These are phyloP conservation scores for Noctua fimbriata DNA, from an alignment of 2,888 invertebrate species.

Conservation along the genomic window DNA sequence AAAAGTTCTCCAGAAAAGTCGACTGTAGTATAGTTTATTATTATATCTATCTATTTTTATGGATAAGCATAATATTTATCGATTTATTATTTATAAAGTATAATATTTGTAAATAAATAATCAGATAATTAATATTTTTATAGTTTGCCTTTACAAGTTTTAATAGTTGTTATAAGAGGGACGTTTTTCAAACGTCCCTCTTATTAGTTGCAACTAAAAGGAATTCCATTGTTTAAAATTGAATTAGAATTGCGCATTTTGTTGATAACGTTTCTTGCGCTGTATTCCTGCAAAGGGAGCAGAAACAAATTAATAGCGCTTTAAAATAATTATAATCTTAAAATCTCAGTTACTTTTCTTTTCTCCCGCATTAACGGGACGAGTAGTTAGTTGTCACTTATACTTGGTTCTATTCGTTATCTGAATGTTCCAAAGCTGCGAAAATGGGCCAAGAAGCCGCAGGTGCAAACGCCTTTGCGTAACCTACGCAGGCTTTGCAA, in stretches of 20 bases:
- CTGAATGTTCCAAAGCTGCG: slow-evolving; percentile 49
- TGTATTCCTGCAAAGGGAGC: slow-evolving; percentile 3
- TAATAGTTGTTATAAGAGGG: slow-evolving; percentile 11
- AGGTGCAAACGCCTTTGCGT: slow-evolving; percentile 50
- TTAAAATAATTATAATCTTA: neutral
- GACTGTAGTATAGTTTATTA: slow-evolving; percentile 22
- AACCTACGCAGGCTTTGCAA: slow-evolving; percentile 56
- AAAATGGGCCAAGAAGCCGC: slow-evolving; percentile 44
- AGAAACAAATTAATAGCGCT: slow-evolving; percentile 5
- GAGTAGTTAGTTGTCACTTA: slow-evolving; percentile 36
- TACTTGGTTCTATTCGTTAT: slow-evolving; percentile 51
- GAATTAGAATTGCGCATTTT: neutral
- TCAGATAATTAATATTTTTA: neutral
- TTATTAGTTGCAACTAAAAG: neutral
- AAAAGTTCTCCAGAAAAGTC: slow-evolving; percentile 32
- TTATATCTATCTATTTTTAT: slow-evolving; percentile 53
- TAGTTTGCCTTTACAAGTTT: slow-evolving; percentile 4
- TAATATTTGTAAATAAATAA: slow-evolving; percentile 30
- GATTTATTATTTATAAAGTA: slow-evolving; percentile 39
- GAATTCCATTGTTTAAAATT: slow-evolving; percentile 8
- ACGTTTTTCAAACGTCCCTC: neutral
- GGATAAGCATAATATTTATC: slow-evolving; percentile 42
- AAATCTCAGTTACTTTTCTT: neutral
- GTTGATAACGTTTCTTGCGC: slow-evolving; percentile 1
- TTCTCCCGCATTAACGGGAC: slow-evolving; percentile 9